phyloP scores from a whole-genome alignment of 2,113 vertebrate genomes.

The Hiodon tergisus region DNA sequence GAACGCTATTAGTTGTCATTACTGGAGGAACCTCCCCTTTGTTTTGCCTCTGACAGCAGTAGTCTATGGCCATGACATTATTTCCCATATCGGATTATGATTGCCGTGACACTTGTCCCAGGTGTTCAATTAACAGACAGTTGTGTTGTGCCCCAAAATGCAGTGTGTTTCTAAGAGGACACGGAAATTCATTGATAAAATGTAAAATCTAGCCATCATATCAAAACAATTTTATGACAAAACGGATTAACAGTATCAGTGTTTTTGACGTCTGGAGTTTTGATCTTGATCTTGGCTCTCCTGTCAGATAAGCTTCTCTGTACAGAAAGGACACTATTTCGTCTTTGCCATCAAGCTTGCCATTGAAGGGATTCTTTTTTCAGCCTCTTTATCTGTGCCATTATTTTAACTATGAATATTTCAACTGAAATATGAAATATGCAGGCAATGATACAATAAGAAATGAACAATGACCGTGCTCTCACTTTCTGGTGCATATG shows the following conservation, averaged over 20 bases:
- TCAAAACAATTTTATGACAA: neutral
- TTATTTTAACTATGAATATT: no score
- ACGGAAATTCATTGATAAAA: neutral
- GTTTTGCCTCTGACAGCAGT: slow-evolving; percentile 9
- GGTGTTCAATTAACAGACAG: neutral
- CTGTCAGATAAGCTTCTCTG: no score
- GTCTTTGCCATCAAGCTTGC: no score
- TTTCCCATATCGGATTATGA: slow-evolving; percentile 9
- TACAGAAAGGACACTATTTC: no score
- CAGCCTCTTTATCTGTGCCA: no score
- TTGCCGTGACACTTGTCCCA: slow-evolving; percentile 2
- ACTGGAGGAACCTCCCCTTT: neutral
- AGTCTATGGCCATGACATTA: slow-evolving; percentile 12
- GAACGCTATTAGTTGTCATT: slow-evolving; percentile 8
- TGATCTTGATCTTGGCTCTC: no score
- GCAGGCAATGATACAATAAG: no score
- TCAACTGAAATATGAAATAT: no score
- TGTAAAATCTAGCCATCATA: neutral
- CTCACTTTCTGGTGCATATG: neutral
- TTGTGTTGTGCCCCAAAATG: neutral
- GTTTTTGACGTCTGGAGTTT: no score
- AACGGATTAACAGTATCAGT: no score
- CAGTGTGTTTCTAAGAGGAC: neutral
- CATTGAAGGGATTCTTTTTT: no score
- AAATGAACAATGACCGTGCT: no score